A percentile compares a stretch with the other conserved stretches of the same genome.
Conservation (phyloP, 92 coral and sea anemone species). For the Actinernus sp. region DNA sequence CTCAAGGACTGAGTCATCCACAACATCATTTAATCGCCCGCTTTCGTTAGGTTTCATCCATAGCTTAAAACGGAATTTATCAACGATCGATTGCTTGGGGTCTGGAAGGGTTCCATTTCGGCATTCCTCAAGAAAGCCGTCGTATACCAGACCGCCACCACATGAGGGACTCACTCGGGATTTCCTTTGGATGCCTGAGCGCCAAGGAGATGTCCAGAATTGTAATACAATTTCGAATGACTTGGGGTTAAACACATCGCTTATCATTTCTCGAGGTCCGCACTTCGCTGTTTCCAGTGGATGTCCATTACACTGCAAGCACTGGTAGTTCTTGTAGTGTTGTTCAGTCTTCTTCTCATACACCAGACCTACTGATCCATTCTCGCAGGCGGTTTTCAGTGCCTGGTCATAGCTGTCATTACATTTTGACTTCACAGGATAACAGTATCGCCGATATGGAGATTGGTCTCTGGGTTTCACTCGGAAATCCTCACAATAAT, state of each 20-base stretch:
- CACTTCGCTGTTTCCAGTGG: conserved; percentile 12
- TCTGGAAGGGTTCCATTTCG: conserved; percentile 21
- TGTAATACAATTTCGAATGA: conserved; percentile 70
- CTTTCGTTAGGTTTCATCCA: conserved; percentile 25
- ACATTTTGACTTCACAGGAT: conserved; percentile 16
- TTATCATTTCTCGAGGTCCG: conserved; percentile 44
- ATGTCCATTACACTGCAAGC: conserved; percentile 25
- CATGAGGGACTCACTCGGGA: conserved; percentile 4
- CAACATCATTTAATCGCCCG: too few relatives aligned
- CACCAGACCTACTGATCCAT: conserved; percentile 36
- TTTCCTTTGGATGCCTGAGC: neutral
- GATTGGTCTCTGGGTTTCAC: neutral
- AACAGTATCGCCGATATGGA: conserved; percentile 11
- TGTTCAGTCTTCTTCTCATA: conserved; percentile 7
- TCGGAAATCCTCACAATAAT: conserved; percentile 34
- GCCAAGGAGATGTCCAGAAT: conserved; percentile 12
- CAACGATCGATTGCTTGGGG: conserved; percentile 36
- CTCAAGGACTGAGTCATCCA: neutral
- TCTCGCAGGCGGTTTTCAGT: conserved; percentile 4
- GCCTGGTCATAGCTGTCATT: neutral
- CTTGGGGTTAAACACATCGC: conserved; percentile 57
- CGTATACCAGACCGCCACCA: conserved; percentile 21
- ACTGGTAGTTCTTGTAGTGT: conserved; percentile 49
- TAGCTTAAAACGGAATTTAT: conserved; percentile 36
- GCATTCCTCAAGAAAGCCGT: conserved; percentile 46